A percentile compares a stretch with the other conserved stretches of the same genome.
phyloP scores from a whole-genome alignment of 2,113 vertebrate species.

The Amphilophus citrinellus region DNA sequence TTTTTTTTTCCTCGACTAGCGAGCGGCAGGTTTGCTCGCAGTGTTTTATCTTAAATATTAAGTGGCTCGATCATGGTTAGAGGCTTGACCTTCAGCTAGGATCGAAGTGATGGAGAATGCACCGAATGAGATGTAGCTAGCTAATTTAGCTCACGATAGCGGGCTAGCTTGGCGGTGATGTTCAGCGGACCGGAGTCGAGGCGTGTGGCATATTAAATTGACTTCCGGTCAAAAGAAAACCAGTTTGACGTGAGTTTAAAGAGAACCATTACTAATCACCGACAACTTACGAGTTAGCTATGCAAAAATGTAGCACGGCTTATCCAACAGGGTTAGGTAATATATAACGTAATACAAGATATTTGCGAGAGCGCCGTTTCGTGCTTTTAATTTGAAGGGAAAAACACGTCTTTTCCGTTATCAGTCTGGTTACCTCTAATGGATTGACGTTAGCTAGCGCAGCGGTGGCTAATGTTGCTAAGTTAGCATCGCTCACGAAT shows the following conservation, averaged over 20 bases:
- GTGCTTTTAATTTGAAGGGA: constrained; percentile 19
- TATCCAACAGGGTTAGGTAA: not conserved
- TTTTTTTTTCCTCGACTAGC: not conserved
- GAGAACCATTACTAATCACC: not conserved
- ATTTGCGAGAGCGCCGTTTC: fast-evolving
- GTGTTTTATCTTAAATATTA: not conserved
- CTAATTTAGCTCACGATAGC: constrained; percentile 64
- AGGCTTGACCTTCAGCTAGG: constrained; percentile 63
- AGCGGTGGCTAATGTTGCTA: constrained; percentile 63
- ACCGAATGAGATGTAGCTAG: constrained; percentile 50
- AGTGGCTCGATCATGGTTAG: not conserved
- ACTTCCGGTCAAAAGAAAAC: constrained; percentile 56
- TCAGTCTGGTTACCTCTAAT: not conserved
- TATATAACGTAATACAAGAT: not conserved
- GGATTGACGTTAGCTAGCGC: constrained; percentile 44
- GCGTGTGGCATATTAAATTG: not conserved
- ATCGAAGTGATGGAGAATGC: constrained; percentile 65
- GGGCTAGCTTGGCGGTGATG: constrained; percentile 42
- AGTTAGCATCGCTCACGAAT: constrained; percentile 46
- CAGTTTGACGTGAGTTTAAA: not conserved
- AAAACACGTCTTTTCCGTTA: not conserved
- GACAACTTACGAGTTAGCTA: fast-evolving
- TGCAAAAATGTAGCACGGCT: fast-evolving
- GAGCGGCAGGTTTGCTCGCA: fast-evolving
- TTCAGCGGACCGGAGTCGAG: not conserved